These are phyloP conservation scores for Brachionus koreanus DNA, from an alignment of 1,140 invertebrate genomes.

Conservation along the genomic window DNA sequence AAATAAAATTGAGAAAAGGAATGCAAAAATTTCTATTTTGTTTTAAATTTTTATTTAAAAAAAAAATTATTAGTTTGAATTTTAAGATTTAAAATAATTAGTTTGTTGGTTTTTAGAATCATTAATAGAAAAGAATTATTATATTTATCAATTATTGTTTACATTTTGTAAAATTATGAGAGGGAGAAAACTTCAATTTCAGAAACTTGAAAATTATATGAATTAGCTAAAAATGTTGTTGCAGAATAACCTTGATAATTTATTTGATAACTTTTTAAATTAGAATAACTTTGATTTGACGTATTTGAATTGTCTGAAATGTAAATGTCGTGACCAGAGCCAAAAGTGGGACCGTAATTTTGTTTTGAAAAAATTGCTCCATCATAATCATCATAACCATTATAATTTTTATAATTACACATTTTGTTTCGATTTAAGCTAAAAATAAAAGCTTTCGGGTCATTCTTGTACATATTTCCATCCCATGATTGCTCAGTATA, in stretches of 20 bases:
- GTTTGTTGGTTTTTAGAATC: background rate
- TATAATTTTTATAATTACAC: background rate
- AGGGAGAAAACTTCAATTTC: background rate
- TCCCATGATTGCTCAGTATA: constrained; percentile 45
- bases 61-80: too few relatives aligned
- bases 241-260: background rate
- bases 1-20: background rate
- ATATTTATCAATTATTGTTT: background rate
- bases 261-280: background rate
- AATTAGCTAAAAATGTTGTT: background rate
- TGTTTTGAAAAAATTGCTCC: background rate
- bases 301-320: background rate
- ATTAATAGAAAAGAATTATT: background rate
- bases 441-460: constrained; percentile 47
- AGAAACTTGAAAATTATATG: background rate
- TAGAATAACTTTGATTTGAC: background rate
- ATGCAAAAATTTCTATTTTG: too few relatives aligned
- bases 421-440: background rate
- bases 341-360: background rate
- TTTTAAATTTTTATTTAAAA: too few relatives aligned
- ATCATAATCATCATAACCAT: too few relatives aligned
- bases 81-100: too few relatives aligned
- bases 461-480: background rate
- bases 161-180: too few relatives aligned
- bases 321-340: background rate